phyloP scores from a whole-genome alignment of 2,797 vertebrate species.

The Melanotaenia pygmaea region DNA sequence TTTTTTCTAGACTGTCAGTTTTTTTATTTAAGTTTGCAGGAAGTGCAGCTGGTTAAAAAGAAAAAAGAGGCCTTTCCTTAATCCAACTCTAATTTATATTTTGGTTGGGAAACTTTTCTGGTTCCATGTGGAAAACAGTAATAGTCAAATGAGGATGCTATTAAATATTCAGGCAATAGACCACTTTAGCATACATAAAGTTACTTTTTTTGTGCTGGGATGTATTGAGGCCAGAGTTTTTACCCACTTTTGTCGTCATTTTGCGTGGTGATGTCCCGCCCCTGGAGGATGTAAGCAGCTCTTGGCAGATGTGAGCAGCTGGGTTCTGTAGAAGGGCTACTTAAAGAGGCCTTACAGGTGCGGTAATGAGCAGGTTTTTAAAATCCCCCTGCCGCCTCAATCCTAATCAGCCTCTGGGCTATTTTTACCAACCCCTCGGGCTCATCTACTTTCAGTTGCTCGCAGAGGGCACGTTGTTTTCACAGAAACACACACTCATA shows the following conservation, averaged over 20 bases:
- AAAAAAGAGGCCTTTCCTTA: not conserved
- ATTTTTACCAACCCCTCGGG: slow-evolving; percentile 83
- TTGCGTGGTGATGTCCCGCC: slow-evolving; percentile 69
- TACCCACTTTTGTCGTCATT: slow-evolving; percentile 55
- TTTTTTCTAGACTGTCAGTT: slow-evolving; percentile 35
- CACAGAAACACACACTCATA: slow-evolving; percentile 49
- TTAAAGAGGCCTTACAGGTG: slow-evolving; percentile 82
- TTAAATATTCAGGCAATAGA: slow-evolving; percentile 56
- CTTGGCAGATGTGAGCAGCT: slow-evolving; percentile 82
- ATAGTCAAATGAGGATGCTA: slow-evolving; percentile 46
- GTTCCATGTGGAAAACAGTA: slow-evolving; percentile 35
- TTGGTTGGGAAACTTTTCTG: slow-evolving; percentile 36
- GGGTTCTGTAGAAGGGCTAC: slow-evolving; percentile 75
- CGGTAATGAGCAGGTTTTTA: slow-evolving; percentile 83
- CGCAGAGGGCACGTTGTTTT: slow-evolving; percentile 70
- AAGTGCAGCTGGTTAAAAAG: slow-evolving; percentile 29
- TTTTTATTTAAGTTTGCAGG: slow-evolving; percentile 34
- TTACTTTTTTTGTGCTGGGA: slow-evolving; percentile 56
- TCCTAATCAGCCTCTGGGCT: slow-evolving; percentile 83
- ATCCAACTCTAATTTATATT: slow-evolving; percentile 41
- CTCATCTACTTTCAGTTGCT: slow-evolving; percentile 77
- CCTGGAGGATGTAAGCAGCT: slow-evolving; percentile 71
- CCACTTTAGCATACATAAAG: slow-evolving; percentile 55
- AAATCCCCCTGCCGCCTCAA: slow-evolving; percentile 73
- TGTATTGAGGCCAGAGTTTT: slow-evolving; percentile 75